phyloP scores from a whole-genome alignment of 2,797 vertebrate genomes.

The Rhadinocentrus ornatus region DNA sequence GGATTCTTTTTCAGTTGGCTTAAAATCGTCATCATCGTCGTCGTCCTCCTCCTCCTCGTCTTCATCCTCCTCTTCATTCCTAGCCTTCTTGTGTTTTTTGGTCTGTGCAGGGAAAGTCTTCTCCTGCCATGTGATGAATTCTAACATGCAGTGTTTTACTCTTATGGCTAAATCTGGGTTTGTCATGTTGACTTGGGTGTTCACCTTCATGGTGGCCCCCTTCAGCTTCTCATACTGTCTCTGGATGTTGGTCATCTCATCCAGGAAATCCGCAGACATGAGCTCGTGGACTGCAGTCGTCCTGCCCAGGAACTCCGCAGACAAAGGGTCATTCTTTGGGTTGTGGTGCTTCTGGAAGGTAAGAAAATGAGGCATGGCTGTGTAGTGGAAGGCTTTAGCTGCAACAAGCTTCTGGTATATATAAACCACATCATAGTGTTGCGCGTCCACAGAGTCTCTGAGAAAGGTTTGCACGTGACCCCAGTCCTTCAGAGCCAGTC shows the following conservation, averaged over 20 bases:
- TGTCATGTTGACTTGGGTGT: slow-evolving; percentile 22
- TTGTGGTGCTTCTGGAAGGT: slow-evolving; percentile 58
- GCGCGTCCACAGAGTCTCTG: slow-evolving; percentile 15
- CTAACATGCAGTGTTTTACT: slow-evolving; percentile 26
- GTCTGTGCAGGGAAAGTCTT: slow-evolving; percentile 39
- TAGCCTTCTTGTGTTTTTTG: neutral
- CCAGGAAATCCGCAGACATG: slow-evolving; percentile 41
- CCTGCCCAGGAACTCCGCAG: slow-evolving; percentile 50
- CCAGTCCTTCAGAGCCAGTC: slow-evolving; percentile 70
- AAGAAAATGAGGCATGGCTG: slow-evolving; percentile 70
- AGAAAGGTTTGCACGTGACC: slow-evolving; percentile 55
- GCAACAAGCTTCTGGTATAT: slow-evolving; percentile 56
- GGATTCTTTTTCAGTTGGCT: neutral
- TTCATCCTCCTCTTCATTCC: fast-evolving
- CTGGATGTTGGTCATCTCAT: slow-evolving; percentile 67
- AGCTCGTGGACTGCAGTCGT: slow-evolving; percentile 39
- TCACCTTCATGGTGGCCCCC: slow-evolving; percentile 24
- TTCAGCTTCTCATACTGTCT: slow-evolving; percentile 62
- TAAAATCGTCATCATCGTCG: fast-evolving
- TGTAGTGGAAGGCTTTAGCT: slow-evolving; percentile 56
- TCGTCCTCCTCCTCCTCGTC: neutral
- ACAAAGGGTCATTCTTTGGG: slow-evolving; percentile 17
- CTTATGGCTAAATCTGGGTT: slow-evolving; percentile 22
- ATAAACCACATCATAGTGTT: slow-evolving; percentile 68
- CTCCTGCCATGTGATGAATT: slow-evolving; percentile 68